Evolutionary conservation across 2,113 vertebrate species (phyloP), one percentile per base, ranked within the genome.

Genomic region (Macrotus californicus): DNA sequence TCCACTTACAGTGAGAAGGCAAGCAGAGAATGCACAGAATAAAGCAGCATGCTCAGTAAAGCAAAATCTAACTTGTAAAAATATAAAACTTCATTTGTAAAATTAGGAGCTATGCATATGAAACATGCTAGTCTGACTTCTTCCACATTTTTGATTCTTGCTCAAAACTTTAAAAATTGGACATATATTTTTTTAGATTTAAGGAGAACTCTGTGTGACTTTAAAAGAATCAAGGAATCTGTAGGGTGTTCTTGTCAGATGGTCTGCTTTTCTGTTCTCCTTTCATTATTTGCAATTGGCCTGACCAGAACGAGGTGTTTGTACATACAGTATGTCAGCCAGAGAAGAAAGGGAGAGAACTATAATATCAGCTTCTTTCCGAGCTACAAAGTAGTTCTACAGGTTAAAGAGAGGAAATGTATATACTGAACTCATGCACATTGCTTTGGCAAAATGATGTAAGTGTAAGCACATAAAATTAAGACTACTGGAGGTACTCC

Each of bases 261-360:
- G 98, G 97, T 90, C 96, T 98, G 92, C 96, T 90, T 98, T 97
- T 98, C 97, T 98, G 89, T 98, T 98, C 96, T 97, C 97, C 98
- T 97, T 95, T 98, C 99, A 98, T 99, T 98, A 97, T 98, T 98
- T 98, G 98, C 94, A 97, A 96, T 98, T 98, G 98, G 97, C 96
- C 64, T 97, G 98, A 98, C 98, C 98, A 97, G 98, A 97, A 97
- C 97, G 98, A 98, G 98, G 98, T 98, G 97, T 98, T 98, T 16
- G 2, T 93, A 50, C 52, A 54, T 56, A 15, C 52, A 76, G 31
- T 48, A 72, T 91, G 91, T 96, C 70, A 76, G 76, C 43, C 93
- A 92, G 94, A 89, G 66, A 89, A 80, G 77, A 97, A 95, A 70
- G 66, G 2, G 64, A 73, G 34, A 12, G 52, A 73, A 46, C 66